These are phyloP conservation scores for Tapirus indicus DNA, from an alignment of 2,797 vertebrate genomes.

Conservation along the genomic window DNA sequence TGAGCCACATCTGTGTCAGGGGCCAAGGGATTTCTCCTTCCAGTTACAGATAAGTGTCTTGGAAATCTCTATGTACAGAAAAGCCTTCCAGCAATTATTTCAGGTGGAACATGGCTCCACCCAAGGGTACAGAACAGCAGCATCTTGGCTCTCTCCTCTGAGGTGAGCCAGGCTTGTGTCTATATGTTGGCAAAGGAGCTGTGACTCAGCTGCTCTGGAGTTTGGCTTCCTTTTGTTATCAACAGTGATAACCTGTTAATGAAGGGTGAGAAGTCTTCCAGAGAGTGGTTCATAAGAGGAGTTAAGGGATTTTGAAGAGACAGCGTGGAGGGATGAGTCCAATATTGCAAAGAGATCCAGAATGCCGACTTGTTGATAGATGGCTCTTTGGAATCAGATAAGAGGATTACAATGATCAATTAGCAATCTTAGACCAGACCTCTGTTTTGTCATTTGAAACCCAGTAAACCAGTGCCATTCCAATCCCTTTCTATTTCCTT, in stretches of 20 bases:
- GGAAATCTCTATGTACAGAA: background rate
- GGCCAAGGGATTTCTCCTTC: background rate
- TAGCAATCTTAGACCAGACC: background rate
- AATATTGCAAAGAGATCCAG: background rate
- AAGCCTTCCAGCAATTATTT: background rate
- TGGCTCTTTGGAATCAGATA: background rate
- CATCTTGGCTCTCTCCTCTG: background rate
- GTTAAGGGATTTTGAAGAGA: background rate
- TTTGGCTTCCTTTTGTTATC: background rate
- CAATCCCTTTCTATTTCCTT: background rate
- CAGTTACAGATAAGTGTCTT: background rate
- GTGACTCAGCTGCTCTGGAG: background rate
- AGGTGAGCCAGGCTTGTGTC: background rate
- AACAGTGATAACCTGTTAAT: too few species aligned
- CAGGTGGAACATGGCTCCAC: background rate
- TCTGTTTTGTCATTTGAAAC: background rate
- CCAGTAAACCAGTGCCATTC: background rate
- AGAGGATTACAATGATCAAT: background rate
- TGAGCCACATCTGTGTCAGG: background rate
- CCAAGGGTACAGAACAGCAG: rapidly evolving
- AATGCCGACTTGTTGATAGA: background rate
- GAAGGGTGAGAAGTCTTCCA: background rate
- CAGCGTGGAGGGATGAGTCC: rapidly evolving
- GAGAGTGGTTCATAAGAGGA: background rate
- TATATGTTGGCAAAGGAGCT: background rate